A percentile compares a stretch with the other conserved stretches of the same genome.
phyloP scores from a whole-genome alignment of 2,888 invertebrate genomes.

The Formica aserva region DNA sequence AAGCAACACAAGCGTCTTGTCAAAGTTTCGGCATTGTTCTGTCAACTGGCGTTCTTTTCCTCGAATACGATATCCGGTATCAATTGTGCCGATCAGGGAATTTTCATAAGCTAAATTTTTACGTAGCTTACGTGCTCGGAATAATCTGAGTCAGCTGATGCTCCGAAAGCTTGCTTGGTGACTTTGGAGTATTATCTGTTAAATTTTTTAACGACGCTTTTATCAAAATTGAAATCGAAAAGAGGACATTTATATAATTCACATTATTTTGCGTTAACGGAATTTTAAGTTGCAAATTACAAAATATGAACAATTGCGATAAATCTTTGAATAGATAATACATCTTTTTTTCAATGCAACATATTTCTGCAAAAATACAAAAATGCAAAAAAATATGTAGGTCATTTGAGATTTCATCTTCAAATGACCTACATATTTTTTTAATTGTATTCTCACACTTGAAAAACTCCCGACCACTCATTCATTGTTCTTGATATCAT shows the following conservation, averaged over 20 bases:
- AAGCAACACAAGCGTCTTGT: slow-evolving; percentile 52
- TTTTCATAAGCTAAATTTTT: neutral
- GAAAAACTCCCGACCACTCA: neutral
- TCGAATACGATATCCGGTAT: neutral
- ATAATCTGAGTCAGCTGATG: neutral
- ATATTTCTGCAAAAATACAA: too few relatives aligned
- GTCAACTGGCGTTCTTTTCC: slow-evolving; percentile 52
- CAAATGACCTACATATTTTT: neutral
- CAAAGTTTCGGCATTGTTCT: slow-evolving; percentile 68
- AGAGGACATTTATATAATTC: neutral
- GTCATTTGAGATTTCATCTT: too few relatives aligned
- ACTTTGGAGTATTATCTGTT: neutral
- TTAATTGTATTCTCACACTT: neutral
- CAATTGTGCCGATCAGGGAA: neutral
- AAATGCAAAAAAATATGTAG: too few relatives aligned
- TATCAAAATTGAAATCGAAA: neutral
- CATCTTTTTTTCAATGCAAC: neutral
- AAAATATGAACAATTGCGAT: neutral
- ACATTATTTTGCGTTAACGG: neutral
- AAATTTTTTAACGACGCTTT: neutral
- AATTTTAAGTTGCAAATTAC: neutral
- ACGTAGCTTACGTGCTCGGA: neutral
- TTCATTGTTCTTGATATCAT: neutral
- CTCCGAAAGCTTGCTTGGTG: neutral
- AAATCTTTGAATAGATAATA: neutral